A percentile compares a stretch with the other conserved stretches of the same genome.
Evolutionary conservation across 2,113 vertebrate genomes (phyloP).

Genomic region (Elachura formosa): DNA sequence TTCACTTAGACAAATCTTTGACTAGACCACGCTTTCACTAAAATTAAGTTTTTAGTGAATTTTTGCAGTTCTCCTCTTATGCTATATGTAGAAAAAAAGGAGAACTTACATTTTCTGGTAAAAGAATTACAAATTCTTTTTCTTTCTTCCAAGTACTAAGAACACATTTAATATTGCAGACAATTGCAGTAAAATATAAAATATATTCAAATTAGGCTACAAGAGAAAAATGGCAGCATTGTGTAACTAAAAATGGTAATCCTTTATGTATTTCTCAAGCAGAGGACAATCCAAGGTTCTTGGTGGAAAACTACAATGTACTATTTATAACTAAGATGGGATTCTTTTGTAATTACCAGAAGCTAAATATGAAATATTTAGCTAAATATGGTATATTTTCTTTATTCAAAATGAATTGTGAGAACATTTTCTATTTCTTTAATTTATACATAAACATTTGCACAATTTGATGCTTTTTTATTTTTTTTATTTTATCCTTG

Average conservation of each 20-base stretch:
- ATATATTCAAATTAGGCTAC: background rate
- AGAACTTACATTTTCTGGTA: background rate
- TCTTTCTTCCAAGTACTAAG: background rate
- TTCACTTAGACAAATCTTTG: background rate
- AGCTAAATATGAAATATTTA: background rate
- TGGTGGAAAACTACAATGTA: background rate
- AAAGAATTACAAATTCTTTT: background rate
- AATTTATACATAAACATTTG: background rate
- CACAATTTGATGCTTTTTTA: background rate
- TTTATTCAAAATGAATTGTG: background rate
- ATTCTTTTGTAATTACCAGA: background rate
- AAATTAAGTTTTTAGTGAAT: background rate
- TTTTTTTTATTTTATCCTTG: background rate
- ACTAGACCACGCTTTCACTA: background rate
- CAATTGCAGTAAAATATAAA: background rate
- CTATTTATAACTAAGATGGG: background rate
- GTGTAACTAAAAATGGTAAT: background rate
- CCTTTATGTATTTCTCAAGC: background rate
- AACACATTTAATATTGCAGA: background rate
- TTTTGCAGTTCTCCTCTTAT: background rate
- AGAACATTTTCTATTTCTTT: background rate
- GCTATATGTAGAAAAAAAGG: background rate
- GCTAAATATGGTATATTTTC: background rate
- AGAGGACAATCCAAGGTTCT: background rate
- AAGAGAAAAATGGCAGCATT: background rate